Percentiles rank a stretch among this genome's conserved stretches.
phyloP scores from a whole-genome alignment of 2,797 vertebrate species.

The Microctenopoma stevenorrisi region DNA sequence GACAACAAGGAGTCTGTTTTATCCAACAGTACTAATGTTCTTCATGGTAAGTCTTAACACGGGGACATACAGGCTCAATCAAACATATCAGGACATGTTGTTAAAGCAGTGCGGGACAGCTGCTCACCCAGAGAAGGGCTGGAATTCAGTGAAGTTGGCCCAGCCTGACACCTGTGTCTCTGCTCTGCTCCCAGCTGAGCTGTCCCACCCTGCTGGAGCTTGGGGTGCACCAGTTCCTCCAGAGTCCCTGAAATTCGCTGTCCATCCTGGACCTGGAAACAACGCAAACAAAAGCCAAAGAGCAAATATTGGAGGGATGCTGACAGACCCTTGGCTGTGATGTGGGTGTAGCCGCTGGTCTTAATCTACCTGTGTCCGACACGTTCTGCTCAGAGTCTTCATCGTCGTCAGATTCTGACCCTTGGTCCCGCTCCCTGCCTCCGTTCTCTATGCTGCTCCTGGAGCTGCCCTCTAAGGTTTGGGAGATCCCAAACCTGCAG shows the following conservation, averaged over 20 bases:
- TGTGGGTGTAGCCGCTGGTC: background rate
- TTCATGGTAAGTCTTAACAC: background rate
- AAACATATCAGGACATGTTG: background rate
- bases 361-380: slow-evolving; percentile 48
- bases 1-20: background rate
- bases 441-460: slow-evolving; percentile 86
- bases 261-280: slow-evolving; percentile 86
- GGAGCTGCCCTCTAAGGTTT: slow-evolving; percentile 83
- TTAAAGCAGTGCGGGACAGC: background rate
- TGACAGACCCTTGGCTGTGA: background rate
- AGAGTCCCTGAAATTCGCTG: slow-evolving; percentile 85
- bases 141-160: slow-evolving; percentile 94
- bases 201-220: slow-evolving; percentile 84
- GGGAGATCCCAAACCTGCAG: slow-evolving; percentile 89
- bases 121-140: slow-evolving; percentile 90
- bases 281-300: background rate
- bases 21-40: no score
- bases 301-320: no score
- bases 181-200: slow-evolving; percentile 45
- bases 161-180: slow-evolving; percentile 86
- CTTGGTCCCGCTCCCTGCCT: slow-evolving; percentile 78
- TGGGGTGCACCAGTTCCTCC: slow-evolving; percentile 76
- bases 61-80: background rate
- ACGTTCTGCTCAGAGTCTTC: slow-evolving; percentile 69
- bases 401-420: slow-evolving; percentile 83